Conservation (phyloP, 2,797 vertebrate genomes). For the Florisuga fusca region DNA sequence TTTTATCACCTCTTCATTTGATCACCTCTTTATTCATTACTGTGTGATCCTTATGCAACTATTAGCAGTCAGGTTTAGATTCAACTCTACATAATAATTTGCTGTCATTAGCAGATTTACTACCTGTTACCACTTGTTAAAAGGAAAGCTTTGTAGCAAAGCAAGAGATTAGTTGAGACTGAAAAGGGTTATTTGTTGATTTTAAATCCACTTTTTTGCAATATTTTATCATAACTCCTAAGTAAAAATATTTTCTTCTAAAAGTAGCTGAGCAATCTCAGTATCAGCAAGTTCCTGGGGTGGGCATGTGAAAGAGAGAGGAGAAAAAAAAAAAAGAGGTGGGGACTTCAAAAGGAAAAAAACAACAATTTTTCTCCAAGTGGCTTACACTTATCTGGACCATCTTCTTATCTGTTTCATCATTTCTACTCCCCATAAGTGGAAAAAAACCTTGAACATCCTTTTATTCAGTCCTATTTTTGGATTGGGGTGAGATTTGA, state of each 20-base stretch:
- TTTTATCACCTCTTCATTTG: background rate
- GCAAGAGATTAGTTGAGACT: background rate
- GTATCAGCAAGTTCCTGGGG: rapidly evolving
- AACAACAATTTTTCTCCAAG: background rate
- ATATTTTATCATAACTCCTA: background rate
- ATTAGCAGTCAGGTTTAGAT: background rate
- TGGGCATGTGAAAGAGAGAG: rapidly evolving
- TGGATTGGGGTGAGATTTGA: background rate
- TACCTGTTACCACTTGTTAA: background rate
- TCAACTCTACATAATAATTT: background rate
- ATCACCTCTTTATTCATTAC: background rate
- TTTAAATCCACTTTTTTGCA: background rate
- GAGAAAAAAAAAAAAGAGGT: background rate
- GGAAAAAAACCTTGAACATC: background rate
- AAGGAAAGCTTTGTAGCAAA: background rate
- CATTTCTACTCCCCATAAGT: background rate
- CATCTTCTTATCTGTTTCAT: background rate
- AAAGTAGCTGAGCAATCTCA: background rate
- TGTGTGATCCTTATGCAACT: background rate
- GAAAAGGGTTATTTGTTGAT: background rate
- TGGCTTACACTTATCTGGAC: background rate
- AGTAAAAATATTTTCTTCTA: background rate
- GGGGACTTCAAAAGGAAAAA: background rate
- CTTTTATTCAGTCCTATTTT: background rate
- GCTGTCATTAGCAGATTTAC: background rate